Percentiles rank a stretch among this genome's conserved stretches.
Evolutionary conservation across 1,140 invertebrate genomes (phyloP).

Genomic region (Cheumatopsyche charites): DNA sequence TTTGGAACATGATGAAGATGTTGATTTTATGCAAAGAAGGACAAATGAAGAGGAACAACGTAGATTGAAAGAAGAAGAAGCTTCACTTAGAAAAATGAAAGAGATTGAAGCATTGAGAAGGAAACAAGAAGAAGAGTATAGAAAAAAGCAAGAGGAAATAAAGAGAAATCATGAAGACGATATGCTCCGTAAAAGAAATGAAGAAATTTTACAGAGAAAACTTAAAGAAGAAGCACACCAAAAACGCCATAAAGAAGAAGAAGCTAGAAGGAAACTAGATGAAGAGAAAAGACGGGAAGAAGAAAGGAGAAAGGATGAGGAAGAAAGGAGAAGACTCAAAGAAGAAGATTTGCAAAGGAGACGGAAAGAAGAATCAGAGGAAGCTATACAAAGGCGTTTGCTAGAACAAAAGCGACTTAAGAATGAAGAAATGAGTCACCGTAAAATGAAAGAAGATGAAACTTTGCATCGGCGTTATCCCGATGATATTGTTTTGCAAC

Average conservation of each 20-base stretch:
- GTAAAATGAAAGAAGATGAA: constrained; percentile 44
- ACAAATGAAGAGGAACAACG: constrained; percentile 50
- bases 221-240: constrained; percentile 41
- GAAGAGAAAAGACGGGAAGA: constrained; percentile 33
- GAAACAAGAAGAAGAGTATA: constrained; percentile 11
- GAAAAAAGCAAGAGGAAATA: constrained; percentile 21
- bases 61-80: constrained; percentile 36
- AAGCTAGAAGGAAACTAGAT: constrained; percentile 37
- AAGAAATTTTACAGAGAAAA: constrained; percentile 42
- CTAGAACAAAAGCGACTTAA: constrained; percentile 33
- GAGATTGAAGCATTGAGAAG: constrained; percentile 25
- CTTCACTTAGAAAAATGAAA: constrained; percentile 25
- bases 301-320: constrained; percentile 21
- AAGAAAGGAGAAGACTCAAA: constrained; percentile 31
- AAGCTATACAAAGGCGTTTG: neutral
- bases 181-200: constrained; percentile 26
- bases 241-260: constrained; percentile 37
- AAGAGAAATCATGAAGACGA: constrained; percentile 32
- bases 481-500: constrained; percentile 29
- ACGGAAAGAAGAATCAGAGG: constrained; percentile 19
- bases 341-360: constrained; percentile 25
- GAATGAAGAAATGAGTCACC: constrained; percentile 7
- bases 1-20: constrained; percentile 45
- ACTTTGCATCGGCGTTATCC: constrained; percentile 29
- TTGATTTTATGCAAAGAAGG: constrained; percentile 11